Percentiles rank a stretch among this genome's conserved stretches.
Conservation (phyloP, 64 coral and sea anemone genomes). For the Porites lutea region DNA sequence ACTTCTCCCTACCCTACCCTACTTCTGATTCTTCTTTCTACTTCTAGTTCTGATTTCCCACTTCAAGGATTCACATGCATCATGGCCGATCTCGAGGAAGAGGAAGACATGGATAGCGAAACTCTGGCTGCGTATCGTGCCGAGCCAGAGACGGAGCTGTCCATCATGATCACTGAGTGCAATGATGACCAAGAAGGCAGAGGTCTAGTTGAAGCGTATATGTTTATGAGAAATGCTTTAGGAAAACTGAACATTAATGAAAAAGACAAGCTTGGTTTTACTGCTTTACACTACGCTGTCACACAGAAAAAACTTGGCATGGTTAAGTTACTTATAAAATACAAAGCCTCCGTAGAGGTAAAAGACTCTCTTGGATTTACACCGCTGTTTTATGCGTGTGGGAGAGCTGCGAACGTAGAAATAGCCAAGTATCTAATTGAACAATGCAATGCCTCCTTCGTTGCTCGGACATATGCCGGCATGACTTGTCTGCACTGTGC, state of each 20-base stretch:
- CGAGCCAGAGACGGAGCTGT: constrained; percentile 21
- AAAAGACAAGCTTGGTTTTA: constrained; percentile 46
- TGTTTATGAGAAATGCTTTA: constrained; percentile 26
- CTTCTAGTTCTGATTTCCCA: background rate
- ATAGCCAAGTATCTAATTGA: constrained; percentile 58
- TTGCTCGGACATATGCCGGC: background rate
- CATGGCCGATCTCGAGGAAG: constrained; percentile 1
- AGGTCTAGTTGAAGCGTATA: background rate
- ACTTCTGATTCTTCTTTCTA: too few species aligned
- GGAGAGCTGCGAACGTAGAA: constrained; percentile 38
- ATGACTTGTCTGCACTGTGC: constrained; percentile 57
- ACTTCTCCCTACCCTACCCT: background rate
- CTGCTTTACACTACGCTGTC: constrained; percentile 51
- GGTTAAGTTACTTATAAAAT: constrained; percentile 31
- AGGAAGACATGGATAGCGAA: background rate
- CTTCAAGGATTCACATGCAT: background rate
- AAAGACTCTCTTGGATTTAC: constrained; percentile 66
- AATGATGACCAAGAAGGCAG: constrained; percentile 22
- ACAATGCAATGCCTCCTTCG: constrained; percentile 29
- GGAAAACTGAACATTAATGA: constrained; percentile 54
- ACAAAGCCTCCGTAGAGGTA: constrained; percentile 1
- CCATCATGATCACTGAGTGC: constrained; percentile 18
- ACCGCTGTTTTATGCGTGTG: constrained; percentile 60
- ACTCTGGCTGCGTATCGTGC: background rate
- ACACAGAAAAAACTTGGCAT: constrained; percentile 1